Evolutionary conservation across 2,888 invertebrate species (phyloP).

Genomic region (Baronia brevicornis): DNA sequence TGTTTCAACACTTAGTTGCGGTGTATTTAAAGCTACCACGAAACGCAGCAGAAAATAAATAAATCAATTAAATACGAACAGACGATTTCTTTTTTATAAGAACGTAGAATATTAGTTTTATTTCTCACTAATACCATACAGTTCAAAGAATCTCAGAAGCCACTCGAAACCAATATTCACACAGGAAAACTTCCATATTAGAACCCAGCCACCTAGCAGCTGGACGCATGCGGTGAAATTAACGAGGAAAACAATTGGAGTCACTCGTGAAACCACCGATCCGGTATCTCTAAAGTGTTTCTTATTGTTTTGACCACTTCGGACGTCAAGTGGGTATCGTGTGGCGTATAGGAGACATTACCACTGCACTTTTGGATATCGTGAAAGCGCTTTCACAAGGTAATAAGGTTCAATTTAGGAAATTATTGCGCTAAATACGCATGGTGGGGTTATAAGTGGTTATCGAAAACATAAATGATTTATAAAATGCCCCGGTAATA

Average conservation of each 20-base stretch:
- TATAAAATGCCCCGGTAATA: conserved; percentile 46
- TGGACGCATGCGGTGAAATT: conserved; percentile 35
- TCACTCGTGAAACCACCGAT: conserved; percentile 50
- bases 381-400: conserved; percentile 17
- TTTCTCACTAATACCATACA: too few species aligned
- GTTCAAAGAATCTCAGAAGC: conserved; percentile 19
- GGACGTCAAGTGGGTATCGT: conserved; percentile 64
- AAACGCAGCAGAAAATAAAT: too few species aligned
- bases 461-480: conserved; percentile 62
- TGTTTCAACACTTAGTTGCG: too few species aligned
- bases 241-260: conserved; percentile 48
- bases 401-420: conserved; percentile 23
- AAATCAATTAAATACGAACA: too few species aligned
- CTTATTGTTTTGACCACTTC: conserved; percentile 59
- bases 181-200: conserved; percentile 48
- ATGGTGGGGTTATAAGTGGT: conserved; percentile 51
- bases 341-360: conserved; percentile 35
- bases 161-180: conserved; percentile 49
- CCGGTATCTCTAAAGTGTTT: conserved; percentile 55
- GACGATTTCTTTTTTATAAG: too few species aligned
- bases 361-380: conserved; percentile 15
- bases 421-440: conserved; percentile 6
- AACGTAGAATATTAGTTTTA: too few species aligned
- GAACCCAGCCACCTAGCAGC: conserved; percentile 28
- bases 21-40: too few species aligned